Evolutionary conservation across 2,797 vertebrate species (phyloP).

Genomic region (Clarias laeviceps): DNA sequence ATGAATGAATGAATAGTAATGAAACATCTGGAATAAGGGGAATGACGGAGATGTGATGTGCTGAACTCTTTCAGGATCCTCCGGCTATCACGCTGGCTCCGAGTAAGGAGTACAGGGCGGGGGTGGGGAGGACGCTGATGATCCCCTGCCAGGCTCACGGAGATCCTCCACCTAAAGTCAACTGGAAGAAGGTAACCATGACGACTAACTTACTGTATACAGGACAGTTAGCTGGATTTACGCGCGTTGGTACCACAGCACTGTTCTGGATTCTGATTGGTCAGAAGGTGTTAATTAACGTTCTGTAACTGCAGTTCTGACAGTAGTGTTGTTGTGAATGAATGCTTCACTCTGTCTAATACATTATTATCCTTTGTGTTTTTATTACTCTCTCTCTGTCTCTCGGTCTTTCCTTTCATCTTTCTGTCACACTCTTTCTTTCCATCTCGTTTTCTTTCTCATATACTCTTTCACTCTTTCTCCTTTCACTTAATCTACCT

Average conservation of each 20-base stretch:
- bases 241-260: neutral
- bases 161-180: constrained; percentile 76
- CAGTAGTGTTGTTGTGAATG: neutral
- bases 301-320: neutral
- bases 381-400: neutral
- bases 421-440: neutral
- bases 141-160: constrained; percentile 80
- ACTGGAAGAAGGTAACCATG: constrained; percentile 85
- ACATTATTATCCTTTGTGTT: neutral
- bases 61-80: constrained; percentile 78
- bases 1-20: neutral
- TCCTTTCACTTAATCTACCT: neutral
- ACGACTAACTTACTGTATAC: neutral
- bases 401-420: no score
- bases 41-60: neutral
- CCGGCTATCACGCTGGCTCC: constrained; percentile 82
- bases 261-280: neutral
- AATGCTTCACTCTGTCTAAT: neutral
- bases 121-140: constrained; percentile 80
- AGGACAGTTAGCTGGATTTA: neutral
- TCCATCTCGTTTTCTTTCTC: neutral
- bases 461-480: constrained; percentile 4
- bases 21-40: neutral
- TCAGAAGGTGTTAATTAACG: neutral
- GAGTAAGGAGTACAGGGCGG: constrained; percentile 82